Conservation (phyloP, 1,140 invertebrate genomes). For the Drosophila arizonae region DNA sequence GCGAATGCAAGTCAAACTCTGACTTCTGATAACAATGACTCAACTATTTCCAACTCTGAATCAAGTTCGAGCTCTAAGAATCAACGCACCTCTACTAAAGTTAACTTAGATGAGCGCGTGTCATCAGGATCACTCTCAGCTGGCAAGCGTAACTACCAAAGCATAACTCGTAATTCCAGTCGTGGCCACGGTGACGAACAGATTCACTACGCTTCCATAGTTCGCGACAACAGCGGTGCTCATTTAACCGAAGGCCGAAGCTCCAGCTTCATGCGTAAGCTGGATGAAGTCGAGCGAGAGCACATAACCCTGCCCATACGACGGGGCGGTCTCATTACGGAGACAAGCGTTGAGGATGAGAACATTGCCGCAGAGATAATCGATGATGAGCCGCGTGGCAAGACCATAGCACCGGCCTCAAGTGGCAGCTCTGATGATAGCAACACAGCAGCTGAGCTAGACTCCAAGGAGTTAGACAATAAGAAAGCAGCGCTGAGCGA, state of each 20-base stretch:
- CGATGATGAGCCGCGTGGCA: constrained; percentile 56
- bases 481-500: background rate
- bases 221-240: constrained; percentile 37
- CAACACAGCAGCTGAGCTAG: constrained; percentile 60
- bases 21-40: no score
- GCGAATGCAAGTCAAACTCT: background rate
- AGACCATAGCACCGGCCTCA: constrained; percentile 46
- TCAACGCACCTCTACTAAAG: no score
- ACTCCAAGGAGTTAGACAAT: constrained; percentile 40
- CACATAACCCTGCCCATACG: constrained; percentile 31
- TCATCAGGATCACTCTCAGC: background rate
- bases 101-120: background rate
- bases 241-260: constrained; percentile 53
- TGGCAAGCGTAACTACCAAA: constrained; percentile 15
- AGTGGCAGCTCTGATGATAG: constrained; percentile 45
- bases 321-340: constrained; percentile 47
- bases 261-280: constrained; percentile 52
- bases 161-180: background rate
- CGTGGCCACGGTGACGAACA: constrained; percentile 26
- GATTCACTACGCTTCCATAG: constrained; percentile 62
- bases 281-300: constrained; percentile 12
- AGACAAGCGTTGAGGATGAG: constrained; percentile 49
- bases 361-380: constrained; percentile 66
- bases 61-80: no score
- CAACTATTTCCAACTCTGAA: no score